A percentile compares a stretch with the other conserved stretches of the same genome.
phyloP scores from a whole-genome alignment of 2,113 vertebrate genomes.

The Microcebus ravelobensis region DNA sequence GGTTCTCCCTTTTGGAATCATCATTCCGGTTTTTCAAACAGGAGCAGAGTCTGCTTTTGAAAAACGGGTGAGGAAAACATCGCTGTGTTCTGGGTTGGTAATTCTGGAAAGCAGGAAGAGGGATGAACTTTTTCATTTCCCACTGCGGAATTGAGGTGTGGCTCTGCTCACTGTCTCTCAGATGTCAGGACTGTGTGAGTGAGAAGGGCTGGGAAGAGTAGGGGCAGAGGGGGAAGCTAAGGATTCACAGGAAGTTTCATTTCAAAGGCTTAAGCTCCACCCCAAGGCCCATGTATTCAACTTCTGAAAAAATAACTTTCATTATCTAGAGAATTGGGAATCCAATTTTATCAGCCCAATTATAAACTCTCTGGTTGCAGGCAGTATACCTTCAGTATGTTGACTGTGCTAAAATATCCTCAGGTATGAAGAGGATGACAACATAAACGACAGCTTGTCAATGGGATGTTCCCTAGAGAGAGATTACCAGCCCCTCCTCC shows the following conservation, averaged over 20 bases:
- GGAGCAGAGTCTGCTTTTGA: not conserved
- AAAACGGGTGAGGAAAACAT: not conserved
- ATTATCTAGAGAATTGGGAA: not conserved
- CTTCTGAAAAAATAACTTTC: not conserved
- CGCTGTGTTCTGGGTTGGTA: not conserved
- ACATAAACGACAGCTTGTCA: not conserved
- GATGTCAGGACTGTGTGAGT: not conserved
- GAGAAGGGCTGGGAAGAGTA: rapidly evolving
- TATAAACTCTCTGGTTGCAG: not conserved
- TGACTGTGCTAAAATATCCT: not conserved
- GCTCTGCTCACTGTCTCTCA: not conserved
- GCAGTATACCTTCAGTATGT: not conserved
- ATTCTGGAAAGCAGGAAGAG: not conserved
- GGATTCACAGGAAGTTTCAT: not conserved
- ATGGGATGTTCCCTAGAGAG: not conserved
- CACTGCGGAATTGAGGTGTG: not conserved
- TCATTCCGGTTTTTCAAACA: not conserved
- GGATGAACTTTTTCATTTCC: not conserved
- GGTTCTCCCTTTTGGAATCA: not conserved
- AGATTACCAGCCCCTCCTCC: not conserved
- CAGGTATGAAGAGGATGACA: not conserved
- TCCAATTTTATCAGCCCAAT: not conserved
- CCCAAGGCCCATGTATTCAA: not conserved
- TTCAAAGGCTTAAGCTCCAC: not conserved
- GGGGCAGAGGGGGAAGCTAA: not conserved